These are phyloP conservation scores for Cacoxenus indagator DNA, from an alignment of 2,888 invertebrate species.

Conservation along the genomic window DNA sequence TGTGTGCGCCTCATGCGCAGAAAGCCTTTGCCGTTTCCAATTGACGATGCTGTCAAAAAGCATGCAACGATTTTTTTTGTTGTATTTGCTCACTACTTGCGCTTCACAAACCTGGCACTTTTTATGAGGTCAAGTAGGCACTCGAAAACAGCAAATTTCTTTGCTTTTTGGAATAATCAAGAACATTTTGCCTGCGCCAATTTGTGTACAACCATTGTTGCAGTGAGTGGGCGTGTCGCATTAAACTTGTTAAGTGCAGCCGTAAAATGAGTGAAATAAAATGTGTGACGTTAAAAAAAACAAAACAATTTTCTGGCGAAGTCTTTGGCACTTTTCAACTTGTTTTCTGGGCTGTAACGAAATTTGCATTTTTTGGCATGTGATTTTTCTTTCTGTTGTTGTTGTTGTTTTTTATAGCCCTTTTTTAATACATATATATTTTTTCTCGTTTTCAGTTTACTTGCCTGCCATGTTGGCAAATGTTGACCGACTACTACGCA, in stretches of 20 bases:
- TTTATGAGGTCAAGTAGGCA: no score
- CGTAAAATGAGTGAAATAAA: background rate
- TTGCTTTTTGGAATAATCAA: background rate
- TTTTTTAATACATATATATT: conserved; percentile 19
- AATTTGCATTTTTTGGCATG: no score
- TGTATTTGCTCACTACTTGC: background rate
- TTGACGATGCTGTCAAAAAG: background rate
- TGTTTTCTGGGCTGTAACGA: background rate
- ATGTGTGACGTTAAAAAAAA: background rate
- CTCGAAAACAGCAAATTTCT: no score
- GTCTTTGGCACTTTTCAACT: background rate
- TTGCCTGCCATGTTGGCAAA: conserved; percentile 27
- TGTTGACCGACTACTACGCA: conserved; percentile 32
- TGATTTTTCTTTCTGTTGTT: conserved; percentile 13
- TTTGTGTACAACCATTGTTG: background rate
- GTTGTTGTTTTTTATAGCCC: conserved; percentile 16
- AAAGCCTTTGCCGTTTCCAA: background rate
- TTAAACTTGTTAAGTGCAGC: background rate
- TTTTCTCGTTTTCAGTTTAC: conserved; percentile 9
- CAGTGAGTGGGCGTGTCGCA: background rate
- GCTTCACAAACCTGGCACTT: no score
- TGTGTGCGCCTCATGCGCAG: background rate
- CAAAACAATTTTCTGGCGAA: background rate
- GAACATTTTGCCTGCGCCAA: background rate
- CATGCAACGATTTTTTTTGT: background rate